Base-by-base conservation (phyloP, 1,140 invertebrate genomes). In the Anoplolepis gracilipes region DNA sequence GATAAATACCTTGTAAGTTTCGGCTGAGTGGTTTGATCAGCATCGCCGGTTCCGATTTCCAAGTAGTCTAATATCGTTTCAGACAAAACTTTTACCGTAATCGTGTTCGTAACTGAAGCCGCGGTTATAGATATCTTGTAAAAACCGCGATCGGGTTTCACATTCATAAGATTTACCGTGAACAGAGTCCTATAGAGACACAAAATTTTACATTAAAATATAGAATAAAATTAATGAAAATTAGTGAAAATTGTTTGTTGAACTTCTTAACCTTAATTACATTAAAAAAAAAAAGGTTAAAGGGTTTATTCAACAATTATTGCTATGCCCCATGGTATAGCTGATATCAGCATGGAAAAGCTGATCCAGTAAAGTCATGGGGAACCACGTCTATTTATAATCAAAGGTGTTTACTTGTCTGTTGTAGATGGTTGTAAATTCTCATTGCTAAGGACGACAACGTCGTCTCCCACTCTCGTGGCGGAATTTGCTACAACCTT, bases 31-130 rank as follows among this genome's bases (percentile, higher is more conserved):
- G 97, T 97, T 72, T 98, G 97, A 95, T 99, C 98, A 7, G 97
- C 97, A 94, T 99, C 98, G 22, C 97, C 97, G 36, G 98, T 96
- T n/a, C 98, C 98, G 85, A 99, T 96, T 93, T 99, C 98, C 39
- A 98, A 95, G 87, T 96, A 96, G 88, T 98, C 96, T 0, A 99
- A 95, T 79, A 96, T 95, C 4, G 99, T 96, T 78, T 97, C 96
- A 8, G 97, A 97, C 16, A 98, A 94, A 39, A 98, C 96, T 89
- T 97, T 97, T 7, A 98, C 95, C 42, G 96, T 96, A 64, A 99
- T 96, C 0, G 95, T 96, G 89, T 98, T 96, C 92, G 95, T 85
- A 88, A 92, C 84, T 89, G 95, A 91, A 87, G 96, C 96, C n/a
- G 97, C 97, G 91, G 96, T 97, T 8, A 99, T 91, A 0, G 96